phyloP scores from a whole-genome alignment of 2,113 vertebrate species.

The Larimichthys polyactis region DNA sequence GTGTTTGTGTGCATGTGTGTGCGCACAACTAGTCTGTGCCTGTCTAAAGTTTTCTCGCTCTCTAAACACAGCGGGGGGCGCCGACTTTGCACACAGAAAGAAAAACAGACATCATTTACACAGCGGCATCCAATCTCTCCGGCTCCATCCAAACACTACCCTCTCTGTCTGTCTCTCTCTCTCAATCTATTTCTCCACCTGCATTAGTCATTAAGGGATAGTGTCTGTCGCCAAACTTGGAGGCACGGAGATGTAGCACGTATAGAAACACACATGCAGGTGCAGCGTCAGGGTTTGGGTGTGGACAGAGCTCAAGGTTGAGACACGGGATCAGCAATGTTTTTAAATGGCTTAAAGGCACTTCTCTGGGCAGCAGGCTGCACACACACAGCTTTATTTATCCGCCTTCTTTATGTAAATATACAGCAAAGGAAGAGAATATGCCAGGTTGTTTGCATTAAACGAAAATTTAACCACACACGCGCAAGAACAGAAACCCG shows the following conservation, averaged over 20 bases:
- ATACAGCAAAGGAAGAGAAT: slow-evolving; percentile 15
- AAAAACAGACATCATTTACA: slow-evolving; percentile 76
- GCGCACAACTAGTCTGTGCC: slow-evolving; percentile 60
- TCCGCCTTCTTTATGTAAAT: slow-evolving; percentile 26
- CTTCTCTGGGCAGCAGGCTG: slow-evolving; percentile 55
- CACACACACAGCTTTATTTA: slow-evolving; percentile 4
- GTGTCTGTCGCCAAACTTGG: slow-evolving; percentile 40
- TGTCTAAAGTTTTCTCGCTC: slow-evolving; percentile 74
- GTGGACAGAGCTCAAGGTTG: slow-evolving; percentile 72
- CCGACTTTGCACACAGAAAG: slow-evolving; percentile 68
- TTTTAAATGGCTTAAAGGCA: slow-evolving; percentile 72
- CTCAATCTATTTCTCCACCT: slow-evolving; percentile 80
- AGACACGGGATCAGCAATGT: slow-evolving; percentile 72
- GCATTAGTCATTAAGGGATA: slow-evolving; percentile 86
- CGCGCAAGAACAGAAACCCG: slow-evolving; percentile 35
- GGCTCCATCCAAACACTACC: slow-evolving; percentile 56
- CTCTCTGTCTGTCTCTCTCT: slow-evolving; percentile 31
- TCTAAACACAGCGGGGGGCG: slow-evolving; percentile 67
- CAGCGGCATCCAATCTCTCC: slow-evolving; percentile 70
- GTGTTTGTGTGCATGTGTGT: slow-evolving; percentile 53
- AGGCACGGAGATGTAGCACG: slow-evolving; percentile 44
- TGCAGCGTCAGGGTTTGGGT: slow-evolving; percentile 62
- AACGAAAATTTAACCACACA: slow-evolving; percentile 24
- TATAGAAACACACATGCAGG: slow-evolving; percentile 51
- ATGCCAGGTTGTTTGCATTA: slow-evolving; percentile 20